Evolutionary conservation across 2,888 invertebrate species (phyloP), one percentile per base, ranked within the genome.

Genomic region (Cantharis rufa): DNA sequence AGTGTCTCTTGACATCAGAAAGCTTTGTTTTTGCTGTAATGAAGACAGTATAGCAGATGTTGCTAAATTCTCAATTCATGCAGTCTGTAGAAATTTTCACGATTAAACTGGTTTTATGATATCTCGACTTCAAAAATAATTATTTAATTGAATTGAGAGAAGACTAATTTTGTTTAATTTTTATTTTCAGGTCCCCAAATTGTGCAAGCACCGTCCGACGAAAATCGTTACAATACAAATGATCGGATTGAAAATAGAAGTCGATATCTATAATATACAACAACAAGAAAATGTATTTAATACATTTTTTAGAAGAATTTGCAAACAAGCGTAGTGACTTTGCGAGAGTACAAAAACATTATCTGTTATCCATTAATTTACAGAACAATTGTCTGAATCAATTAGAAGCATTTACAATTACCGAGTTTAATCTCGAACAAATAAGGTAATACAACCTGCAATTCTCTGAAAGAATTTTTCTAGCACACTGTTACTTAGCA

Each of bases 21-120:
- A 80, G 82, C 82, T 83, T 84, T 82, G 82, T 81, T 82, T 82
- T 82, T 81, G 48, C 48, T 48, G 83, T 85, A 86, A 85, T 84
- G 85, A 86, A 85, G 81, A 81, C 82, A 83, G 82, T 74, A 73
- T 82, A 83, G 82, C 84, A 84, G 84, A 84, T 84, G 81, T 80
- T 80, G 72, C 74, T 79, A 76, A 80, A 80, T 79, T 80, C 75
- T 76, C 72, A 72, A 72, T 75, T 77, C 74, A 72, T 71, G 71
- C 69, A 75, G 77, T 70, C 73, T 69, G 75, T 78, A 69, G 77
- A 80, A 79, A 80, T 79, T 78, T 76, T 76, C 78, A 72, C 73
- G 75, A 77, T 78, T 75, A 72, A 78, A 78, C 78, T 78, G 76
- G 76, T 77, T 77, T 77, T 73, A 69, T 69, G 77, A 73, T 77